A percentile compares a stretch with the other conserved stretches of the same genome.
phyloP scores from a whole-genome alignment of 2,888 invertebrate genomes.

The Plagodis dolabraria region DNA sequence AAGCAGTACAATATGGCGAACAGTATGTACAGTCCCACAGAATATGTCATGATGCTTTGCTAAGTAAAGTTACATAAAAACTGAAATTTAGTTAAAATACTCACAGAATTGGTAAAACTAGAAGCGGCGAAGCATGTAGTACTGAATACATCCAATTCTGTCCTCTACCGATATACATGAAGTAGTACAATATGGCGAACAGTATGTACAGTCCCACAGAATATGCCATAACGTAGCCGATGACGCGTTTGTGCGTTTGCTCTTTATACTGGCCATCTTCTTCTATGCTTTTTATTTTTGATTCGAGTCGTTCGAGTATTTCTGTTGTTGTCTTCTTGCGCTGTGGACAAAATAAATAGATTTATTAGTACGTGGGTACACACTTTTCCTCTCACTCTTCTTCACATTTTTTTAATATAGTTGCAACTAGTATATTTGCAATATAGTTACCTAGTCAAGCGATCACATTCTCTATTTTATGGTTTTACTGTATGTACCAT shows the following conservation, averaged over 20 bases:
- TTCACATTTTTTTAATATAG: no score
- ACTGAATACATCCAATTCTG: conserved; percentile 88
- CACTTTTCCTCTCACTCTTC: no score
- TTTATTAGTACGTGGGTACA: background rate
- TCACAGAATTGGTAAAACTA: conserved; percentile 94
- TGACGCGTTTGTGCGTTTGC: conserved; percentile 91
- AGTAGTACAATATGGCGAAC: conserved; percentile 90
- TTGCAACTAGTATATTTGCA: no score
- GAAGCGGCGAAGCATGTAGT: conserved; percentile 90
- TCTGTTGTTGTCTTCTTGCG: conserved; percentile 79
- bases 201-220: conserved; percentile 89
- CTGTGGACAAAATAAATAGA: conserved; percentile 44
- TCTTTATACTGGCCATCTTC: conserved; percentile 92
- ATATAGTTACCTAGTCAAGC: no score
- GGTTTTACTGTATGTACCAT: no score
- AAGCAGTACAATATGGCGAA: conserved; percentile 91
- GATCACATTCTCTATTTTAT: no score
- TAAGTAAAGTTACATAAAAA: no score
- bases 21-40: conserved; percentile 88
- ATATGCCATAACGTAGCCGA: conserved; percentile 90
- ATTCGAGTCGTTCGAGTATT: conserved; percentile 89
- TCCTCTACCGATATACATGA: conserved; percentile 92
- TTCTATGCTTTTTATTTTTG: conserved; percentile 92
- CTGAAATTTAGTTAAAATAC: no score
- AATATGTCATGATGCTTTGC: conserved; percentile 81